Conservation (phyloP, 2,113 vertebrate genomes). For the Tenebrosternarchus preto region DNA sequence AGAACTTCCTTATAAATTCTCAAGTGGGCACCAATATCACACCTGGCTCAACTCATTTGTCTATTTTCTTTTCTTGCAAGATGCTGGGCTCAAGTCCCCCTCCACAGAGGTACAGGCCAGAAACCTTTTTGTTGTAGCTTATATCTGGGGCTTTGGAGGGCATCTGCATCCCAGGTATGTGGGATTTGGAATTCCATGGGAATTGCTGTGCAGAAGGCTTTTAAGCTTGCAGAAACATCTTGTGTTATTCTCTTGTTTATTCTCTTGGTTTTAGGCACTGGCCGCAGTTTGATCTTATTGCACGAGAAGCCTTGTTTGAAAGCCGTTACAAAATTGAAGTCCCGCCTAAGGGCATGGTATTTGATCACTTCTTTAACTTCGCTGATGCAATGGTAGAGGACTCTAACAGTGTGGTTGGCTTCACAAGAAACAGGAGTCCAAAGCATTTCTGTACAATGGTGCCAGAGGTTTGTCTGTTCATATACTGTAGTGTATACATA, state of each 20-base stretch:
- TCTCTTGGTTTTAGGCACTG: conserved; percentile 69
- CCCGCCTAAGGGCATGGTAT: conserved; percentile 70
- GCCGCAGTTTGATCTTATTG: conserved; percentile 75
- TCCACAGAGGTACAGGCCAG: conserved; percentile 52
- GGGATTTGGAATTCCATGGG: neutral
- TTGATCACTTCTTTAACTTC: conserved; percentile 75
- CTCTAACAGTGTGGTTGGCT: conserved; percentile 40
- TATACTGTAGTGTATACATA: neutral
- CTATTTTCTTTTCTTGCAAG: conserved; percentile 13
- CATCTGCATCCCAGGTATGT: conserved; percentile 78
- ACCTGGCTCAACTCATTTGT: neutral
- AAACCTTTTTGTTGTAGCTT: conserved; percentile 79
- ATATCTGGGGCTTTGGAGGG: conserved; percentile 84
- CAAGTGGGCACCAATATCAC: too few relatives aligned
- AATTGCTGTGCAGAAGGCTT: neutral
- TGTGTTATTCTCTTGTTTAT: conserved; percentile 36
- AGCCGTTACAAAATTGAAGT: conserved; percentile 69
- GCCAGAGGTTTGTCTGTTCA: conserved; percentile 73
- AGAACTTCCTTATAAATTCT: neutral
- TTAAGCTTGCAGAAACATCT: neutral
- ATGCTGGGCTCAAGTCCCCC: conserved; percentile 6
- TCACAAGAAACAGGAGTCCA: conserved; percentile 53
- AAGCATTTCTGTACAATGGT: conserved; percentile 54
- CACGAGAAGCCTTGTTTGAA: conserved; percentile 62
- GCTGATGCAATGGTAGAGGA: conserved; percentile 59